Percentiles rank a stretch among this genome's conserved stretches.
Conservation (phyloP, 2,888 invertebrate genomes). For the Linnaemya vulpina region DNA sequence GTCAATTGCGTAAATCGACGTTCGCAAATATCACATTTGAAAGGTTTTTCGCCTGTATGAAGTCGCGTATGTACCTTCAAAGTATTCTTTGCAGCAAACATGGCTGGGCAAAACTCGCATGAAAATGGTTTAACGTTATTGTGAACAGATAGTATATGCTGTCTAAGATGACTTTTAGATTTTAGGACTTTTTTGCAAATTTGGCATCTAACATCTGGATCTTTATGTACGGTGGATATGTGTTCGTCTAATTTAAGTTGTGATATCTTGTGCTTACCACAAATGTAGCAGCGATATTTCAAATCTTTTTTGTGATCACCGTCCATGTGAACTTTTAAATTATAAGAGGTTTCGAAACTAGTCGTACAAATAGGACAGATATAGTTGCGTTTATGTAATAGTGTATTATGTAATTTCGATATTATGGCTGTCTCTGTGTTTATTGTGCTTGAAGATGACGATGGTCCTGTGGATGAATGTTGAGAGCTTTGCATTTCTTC, state of each 20-base stretch:
- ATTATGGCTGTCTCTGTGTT: neutral
- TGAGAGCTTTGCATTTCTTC: slow-evolving; percentile 57
- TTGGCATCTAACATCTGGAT: slow-evolving; percentile 60
- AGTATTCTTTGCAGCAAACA: slow-evolving; percentile 71
- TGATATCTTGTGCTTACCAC: slow-evolving; percentile 68
- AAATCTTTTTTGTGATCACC: slow-evolving; percentile 58
- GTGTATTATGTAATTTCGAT: slow-evolving; percentile 1
- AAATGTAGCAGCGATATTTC: slow-evolving; percentile 66
- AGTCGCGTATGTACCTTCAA: slow-evolving; percentile 68
- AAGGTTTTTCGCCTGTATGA: slow-evolving; percentile 70
- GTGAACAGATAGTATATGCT: slow-evolving; percentile 69
- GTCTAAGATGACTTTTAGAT: slow-evolving; percentile 69
- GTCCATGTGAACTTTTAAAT: slow-evolving; percentile 66
- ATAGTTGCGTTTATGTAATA: slow-evolving; percentile 47
- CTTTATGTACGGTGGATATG: slow-evolving; percentile 63
- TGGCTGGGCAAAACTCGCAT: slow-evolving; percentile 67
- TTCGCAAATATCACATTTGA: slow-evolving; percentile 65
- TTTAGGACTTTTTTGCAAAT: slow-evolving; percentile 68
- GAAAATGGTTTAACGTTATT: slow-evolving; percentile 64
- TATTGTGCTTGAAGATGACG: slow-evolving; percentile 29
- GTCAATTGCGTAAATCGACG: slow-evolving; percentile 71
- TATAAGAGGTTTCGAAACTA: slow-evolving; percentile 64
- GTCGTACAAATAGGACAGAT: slow-evolving; percentile 60
- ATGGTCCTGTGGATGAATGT: slow-evolving; percentile 27
- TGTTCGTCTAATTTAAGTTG: slow-evolving; percentile 70